phyloP scores from a whole-genome alignment of 2,797 vertebrate species.

The Kryptopterus vitreolus region DNA sequence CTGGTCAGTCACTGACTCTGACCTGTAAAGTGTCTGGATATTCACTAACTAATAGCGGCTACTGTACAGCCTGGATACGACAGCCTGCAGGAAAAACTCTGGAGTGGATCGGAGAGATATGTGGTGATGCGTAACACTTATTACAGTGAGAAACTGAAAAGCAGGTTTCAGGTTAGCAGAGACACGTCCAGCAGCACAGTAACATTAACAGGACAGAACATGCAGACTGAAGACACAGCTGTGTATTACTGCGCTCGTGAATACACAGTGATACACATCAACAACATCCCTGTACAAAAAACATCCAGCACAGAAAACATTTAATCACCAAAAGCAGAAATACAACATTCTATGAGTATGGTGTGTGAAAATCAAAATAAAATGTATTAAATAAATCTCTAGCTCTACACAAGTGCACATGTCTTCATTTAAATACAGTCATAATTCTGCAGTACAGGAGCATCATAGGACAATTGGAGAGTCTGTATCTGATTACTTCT shows the following conservation, averaged over 20 bases:
- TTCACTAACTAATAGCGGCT: constrained; percentile 21
- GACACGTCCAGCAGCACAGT: not conserved
- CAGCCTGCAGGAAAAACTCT: constrained; percentile 15
- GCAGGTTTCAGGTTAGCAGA: not conserved
- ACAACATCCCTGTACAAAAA: not conserved
- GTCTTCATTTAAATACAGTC: too few species aligned
- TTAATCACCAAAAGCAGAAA: too few species aligned
- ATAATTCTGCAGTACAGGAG: too few species aligned
- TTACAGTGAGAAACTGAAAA: not conserved
- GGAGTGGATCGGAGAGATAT: not conserved
- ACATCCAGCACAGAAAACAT: too few species aligned
- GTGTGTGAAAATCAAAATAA: too few species aligned
- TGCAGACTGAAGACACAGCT: constrained; percentile 12
- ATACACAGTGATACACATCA: too few species aligned
- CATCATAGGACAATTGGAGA: too few species aligned
- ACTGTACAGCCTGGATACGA: constrained; percentile 31
- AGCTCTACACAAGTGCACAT: too few species aligned
- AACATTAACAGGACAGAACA: too few species aligned
- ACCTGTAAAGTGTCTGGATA: constrained; percentile 34
- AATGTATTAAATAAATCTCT: too few species aligned
- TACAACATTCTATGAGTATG: too few species aligned
- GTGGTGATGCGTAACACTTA: not conserved
- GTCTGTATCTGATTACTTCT: too few species aligned
- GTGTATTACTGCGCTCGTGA: not conserved
- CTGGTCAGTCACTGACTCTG: constrained; percentile 44